Base-by-base conservation (phyloP, 2,797 vertebrate species). In the Sebastes taczanowskii region DNA sequence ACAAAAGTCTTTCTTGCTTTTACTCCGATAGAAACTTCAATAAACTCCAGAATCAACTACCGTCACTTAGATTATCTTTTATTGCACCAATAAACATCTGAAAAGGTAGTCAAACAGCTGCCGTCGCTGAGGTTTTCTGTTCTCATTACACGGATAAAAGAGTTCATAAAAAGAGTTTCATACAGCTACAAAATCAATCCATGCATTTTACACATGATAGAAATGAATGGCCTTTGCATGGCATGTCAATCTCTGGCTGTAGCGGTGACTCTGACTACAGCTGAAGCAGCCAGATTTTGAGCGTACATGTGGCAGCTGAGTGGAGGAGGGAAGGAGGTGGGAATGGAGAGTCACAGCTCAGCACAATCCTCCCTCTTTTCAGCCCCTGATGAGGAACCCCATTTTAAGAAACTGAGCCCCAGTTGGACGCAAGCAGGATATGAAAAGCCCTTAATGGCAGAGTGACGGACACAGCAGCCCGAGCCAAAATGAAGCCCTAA, bases 371-470 rank as follows among this genome's bases (percentile, higher is more conserved):
- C 97, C 92, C 97, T 98, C 97, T 98, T 98, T 98, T 96, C 97
- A 98, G 97, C 97, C 97, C 96, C 96, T 97, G 96, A 97, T 97
- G 97, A 97, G 97, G 97, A 98, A 98, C 94, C 96, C 96, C 95
- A 97, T 97, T 97, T 98, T 98, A 97, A 97, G 97, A 97, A 98
- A 98, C 96, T 97, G 97, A 98, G 93, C 96, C 95, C 95, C 95
- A 96, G 97, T 96, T 91, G 96, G 97, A 95, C 92, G 95, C 96
- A 92, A 90, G 89, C 88, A 90, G 90, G 88, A 94, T 90, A 76
- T 91, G 88, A 94, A 65, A 92, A 92, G 89, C 80, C 81, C 86
- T 93, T 93, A 90, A 92, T 89, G 93, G 88, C 89, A 88, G 83
- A 91, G 89, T 85, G 92, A 94, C 67, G 93, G 93, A 94, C 84